Conservation (phyloP, 2,797 vertebrate genomes). For the Hemibagrus guttatus region DNA sequence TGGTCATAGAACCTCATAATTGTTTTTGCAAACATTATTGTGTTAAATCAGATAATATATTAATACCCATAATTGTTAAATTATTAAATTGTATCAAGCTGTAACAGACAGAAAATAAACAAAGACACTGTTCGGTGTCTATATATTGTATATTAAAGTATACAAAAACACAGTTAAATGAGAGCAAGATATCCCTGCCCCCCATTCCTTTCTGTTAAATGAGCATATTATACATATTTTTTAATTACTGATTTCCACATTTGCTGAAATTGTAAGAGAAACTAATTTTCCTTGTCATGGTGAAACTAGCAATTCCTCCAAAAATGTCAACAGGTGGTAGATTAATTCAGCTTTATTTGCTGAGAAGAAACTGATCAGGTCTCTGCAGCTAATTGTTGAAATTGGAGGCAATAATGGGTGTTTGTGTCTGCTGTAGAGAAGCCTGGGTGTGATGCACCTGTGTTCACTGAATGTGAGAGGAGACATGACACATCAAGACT, state of each 20-base stretch:
- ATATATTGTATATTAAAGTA: background rate
- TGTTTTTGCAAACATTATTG: background rate
- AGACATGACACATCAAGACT: background rate
- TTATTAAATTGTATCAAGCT: conserved; percentile 57
- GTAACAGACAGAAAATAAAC: background rate
- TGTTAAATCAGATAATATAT: background rate
- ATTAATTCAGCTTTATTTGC: conserved; percentile 52
- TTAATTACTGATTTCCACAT: background rate
- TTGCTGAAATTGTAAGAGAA: background rate
- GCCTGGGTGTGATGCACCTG: conserved; percentile 36
- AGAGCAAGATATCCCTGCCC: background rate
- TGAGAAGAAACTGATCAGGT: conserved; percentile 37
- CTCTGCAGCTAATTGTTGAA: conserved; percentile 39
- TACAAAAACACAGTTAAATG: too few species aligned
- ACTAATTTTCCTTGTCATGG: conserved; percentile 18
- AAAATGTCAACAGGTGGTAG: conserved; percentile 37
- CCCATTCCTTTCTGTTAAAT: background rate
- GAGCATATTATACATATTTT: background rate
- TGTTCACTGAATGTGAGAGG: background rate
- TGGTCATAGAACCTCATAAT: background rate
- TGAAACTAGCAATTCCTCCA: conserved; percentile 10
- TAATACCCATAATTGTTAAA: conserved; percentile 49
- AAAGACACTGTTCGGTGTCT: background rate
- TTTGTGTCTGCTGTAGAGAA: conserved; percentile 43
- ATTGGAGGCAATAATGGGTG: conserved; percentile 48